Conservation (phyloP, 2,888 invertebrate genomes). For the Chorisops tibialis region DNA sequence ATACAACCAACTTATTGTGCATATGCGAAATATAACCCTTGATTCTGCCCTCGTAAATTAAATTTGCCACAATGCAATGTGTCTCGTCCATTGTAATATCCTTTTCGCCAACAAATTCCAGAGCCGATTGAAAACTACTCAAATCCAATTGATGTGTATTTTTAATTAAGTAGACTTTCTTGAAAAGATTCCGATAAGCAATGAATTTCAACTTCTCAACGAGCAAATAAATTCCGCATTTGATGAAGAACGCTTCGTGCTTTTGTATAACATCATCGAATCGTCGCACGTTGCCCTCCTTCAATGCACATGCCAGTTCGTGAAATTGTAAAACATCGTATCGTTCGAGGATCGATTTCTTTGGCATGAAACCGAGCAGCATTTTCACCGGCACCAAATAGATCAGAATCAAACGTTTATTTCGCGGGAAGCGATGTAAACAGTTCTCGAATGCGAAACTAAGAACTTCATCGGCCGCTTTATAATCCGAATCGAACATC, state of each 20-base stretch:
- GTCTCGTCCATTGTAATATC: slow-evolving; percentile 93
- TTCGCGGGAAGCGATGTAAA: slow-evolving; percentile 72
- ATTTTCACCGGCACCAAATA: slow-evolving; percentile 97
- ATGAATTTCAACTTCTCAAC: slow-evolving; percentile 94
- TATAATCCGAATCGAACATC: slow-evolving; percentile 97
- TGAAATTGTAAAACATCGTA: slow-evolving; percentile 89
- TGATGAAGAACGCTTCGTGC: slow-evolving; percentile 90
- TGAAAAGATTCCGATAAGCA: slow-evolving; percentile 93
- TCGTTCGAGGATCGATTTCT: slow-evolving; percentile 71
- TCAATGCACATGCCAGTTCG: slow-evolving; percentile 83
- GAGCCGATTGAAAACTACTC: slow-evolving; percentile 74
- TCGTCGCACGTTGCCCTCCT: slow-evolving; percentile 80
- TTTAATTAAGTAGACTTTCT: slow-evolving; percentile 74
- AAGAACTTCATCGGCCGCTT: slow-evolving; percentile 86
- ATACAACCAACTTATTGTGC: slow-evolving; percentile 95
- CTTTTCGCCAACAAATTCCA: slow-evolving; percentile 75
- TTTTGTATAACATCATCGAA: slow-evolving; percentile 81
- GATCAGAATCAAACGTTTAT: slow-evolving; percentile 87
- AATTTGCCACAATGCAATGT: slow-evolving; percentile 92
- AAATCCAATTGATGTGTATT: slow-evolving; percentile 87
- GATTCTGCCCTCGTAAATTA: slow-evolving; percentile 94
- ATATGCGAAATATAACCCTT: slow-evolving; percentile 98
- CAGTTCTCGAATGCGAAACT: slow-evolving; percentile 92
- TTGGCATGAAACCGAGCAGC: slow-evolving; percentile 94
- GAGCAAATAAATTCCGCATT: slow-evolving; percentile 95